Evolutionary conservation across 1,140 invertebrate genomes (phyloP).

Genomic region (Drosophila kepulauana): DNA sequence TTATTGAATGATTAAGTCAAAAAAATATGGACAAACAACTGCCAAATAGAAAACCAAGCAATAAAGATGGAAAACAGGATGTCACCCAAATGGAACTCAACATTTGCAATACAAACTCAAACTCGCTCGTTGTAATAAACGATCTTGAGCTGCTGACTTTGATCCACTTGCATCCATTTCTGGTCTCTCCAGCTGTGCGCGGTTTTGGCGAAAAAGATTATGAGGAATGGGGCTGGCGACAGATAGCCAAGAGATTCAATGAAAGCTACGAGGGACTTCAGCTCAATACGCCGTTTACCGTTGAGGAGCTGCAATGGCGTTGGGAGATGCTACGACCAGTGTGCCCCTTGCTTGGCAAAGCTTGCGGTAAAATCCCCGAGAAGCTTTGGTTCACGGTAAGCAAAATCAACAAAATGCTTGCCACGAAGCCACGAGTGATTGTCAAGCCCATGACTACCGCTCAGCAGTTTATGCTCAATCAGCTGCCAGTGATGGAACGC

Average conservation of each 20-base stretch:
- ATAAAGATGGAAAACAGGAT: background rate
- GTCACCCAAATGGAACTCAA: slow-evolving; percentile 34
- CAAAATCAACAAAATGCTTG: slow-evolving; percentile 37
- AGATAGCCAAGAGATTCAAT: slow-evolving; percentile 62
- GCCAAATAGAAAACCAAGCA: background rate
- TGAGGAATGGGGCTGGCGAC: slow-evolving; percentile 66
- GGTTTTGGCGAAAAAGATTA: slow-evolving; percentile 57
- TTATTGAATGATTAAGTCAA: background rate
- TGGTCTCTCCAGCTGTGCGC: slow-evolving; percentile 33
- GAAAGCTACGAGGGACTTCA: slow-evolving; percentile 34
- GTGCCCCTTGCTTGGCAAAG: slow-evolving; percentile 29
- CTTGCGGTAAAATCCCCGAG: slow-evolving; percentile 25
- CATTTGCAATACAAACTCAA: slow-evolving; percentile 48
- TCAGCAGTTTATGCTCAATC: slow-evolving; percentile 38
- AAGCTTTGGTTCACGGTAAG: slow-evolving; percentile 38
- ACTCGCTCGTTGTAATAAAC: slow-evolving; percentile 59
- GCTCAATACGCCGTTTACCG: slow-evolving; percentile 40
- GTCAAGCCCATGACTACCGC: background rate
- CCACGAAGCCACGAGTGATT: background rate
- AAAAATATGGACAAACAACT: slow-evolving; percentile 16
- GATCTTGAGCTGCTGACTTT: slow-evolving; percentile 65
- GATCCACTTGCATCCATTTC: slow-evolving; percentile 60
- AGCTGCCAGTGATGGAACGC: slow-evolving; percentile 45
- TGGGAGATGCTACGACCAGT: slow-evolving; percentile 56
- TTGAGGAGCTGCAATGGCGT: slow-evolving; percentile 52